Evolutionary conservation across 2,113 vertebrate genomes (phyloP).

Genomic region (Amphiprion ocellaris): DNA sequence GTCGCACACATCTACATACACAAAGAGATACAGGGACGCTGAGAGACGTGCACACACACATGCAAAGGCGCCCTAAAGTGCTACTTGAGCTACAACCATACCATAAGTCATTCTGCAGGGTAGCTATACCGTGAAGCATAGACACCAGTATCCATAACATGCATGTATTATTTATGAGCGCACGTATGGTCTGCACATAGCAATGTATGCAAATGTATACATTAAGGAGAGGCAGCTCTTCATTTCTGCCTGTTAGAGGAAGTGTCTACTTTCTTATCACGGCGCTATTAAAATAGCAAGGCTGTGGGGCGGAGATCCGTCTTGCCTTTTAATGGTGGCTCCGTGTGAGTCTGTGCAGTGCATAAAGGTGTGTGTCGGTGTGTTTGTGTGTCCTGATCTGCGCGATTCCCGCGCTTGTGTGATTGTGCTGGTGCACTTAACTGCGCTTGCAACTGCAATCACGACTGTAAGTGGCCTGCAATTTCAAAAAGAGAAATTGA

Average conservation of each 20-base stretch:
- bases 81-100: constrained; percentile 40
- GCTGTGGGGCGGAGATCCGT: constrained; percentile 57
- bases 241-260: constrained; percentile 58
- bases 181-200: constrained; percentile 10
- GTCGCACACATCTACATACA: constrained; percentile 3
- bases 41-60: constrained; percentile 7
- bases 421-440: constrained; percentile 57
- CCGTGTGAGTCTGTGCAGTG: background rate
- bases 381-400: background rate
- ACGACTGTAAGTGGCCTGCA: constrained; percentile 55
- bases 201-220: constrained; percentile 69
- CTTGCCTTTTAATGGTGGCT: constrained; percentile 50
- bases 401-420: constrained; percentile 13
- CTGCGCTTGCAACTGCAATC: constrained; percentile 61
- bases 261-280: constrained; percentile 62
- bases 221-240: constrained; percentile 59
- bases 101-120: constrained; percentile 62
- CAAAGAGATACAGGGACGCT: constrained; percentile 13
- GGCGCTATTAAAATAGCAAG: constrained; percentile 61
- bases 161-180: constrained; percentile 74
- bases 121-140: constrained; percentile 52
- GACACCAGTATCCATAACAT: constrained; percentile 58
- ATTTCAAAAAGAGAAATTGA: constrained; percentile 57
- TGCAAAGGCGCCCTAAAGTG: constrained; percentile 15
- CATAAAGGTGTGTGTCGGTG: background rate